Percentiles rank a stretch among this genome's conserved stretches.
Conservation (phyloP, 2,888 invertebrate species). For the Sminthurides aquaticus region DNA sequence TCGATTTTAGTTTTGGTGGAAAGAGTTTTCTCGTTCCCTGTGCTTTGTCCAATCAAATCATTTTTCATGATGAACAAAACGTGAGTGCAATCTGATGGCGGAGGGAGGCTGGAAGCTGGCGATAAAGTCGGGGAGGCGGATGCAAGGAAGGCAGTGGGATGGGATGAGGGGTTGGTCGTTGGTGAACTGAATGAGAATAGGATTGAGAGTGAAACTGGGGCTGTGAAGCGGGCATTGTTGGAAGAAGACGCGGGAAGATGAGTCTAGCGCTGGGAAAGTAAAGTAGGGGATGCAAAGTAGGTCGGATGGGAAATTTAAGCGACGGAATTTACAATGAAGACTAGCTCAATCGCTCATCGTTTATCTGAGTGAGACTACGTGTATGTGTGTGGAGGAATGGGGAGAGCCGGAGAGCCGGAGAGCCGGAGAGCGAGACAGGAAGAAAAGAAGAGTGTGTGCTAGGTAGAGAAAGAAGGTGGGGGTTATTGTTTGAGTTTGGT, state of each 20-base stretch:
- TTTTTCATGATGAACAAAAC: background rate
- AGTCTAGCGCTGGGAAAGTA: background rate
- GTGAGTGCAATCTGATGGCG: background rate
- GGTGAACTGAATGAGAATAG: background rate
- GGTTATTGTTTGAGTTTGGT: background rate
- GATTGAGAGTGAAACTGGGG: background rate
- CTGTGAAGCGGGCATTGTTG: background rate
- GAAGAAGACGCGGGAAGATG: background rate
- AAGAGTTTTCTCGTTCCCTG: background rate
- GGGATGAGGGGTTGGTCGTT: no score
- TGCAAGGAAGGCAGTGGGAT: background rate
- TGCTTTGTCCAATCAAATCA: background rate
- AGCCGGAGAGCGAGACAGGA: no score
- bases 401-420: no score
- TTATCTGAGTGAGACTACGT: background rate
- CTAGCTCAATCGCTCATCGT: background rate
- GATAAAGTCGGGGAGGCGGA: background rate
- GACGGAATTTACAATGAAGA: no score
- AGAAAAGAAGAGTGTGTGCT: no score
- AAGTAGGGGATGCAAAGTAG: background rate
- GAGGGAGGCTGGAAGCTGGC: background rate
- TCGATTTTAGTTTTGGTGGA: background rate
- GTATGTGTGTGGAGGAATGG: background rate
- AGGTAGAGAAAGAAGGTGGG: no score
- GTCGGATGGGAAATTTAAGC: no score